phyloP scores from a whole-genome alignment of 2,888 invertebrate genomes.

The Pseudanteris insignis region DNA sequence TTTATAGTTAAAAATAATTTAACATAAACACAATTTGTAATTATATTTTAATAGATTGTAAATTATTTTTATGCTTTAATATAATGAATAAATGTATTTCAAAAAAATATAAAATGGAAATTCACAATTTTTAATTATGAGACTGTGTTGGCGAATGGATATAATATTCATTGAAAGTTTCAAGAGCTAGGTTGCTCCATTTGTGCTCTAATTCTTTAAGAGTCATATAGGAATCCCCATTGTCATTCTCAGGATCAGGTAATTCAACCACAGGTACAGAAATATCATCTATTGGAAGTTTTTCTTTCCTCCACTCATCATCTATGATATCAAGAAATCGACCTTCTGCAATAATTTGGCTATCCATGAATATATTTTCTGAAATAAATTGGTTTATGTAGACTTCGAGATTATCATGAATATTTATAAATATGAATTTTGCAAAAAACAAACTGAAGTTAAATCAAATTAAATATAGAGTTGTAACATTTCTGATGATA shows the following conservation, averaged over 20 bases:
- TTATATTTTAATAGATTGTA: no score
- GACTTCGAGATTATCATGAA: not conserved
- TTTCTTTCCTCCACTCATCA: slow-evolving; percentile 87
- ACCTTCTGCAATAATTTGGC: slow-evolving; percentile 79
- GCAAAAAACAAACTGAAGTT: no score
- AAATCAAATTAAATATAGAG: no score
- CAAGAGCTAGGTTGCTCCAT: slow-evolving; percentile 71
- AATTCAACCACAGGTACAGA: slow-evolving; percentile 85
- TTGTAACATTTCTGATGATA: no score
- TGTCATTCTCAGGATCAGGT: slow-evolving; percentile 92
- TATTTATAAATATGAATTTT: no score
- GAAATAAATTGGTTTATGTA: not conserved
- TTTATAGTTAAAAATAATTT: not conserved
- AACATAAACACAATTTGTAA: no score
- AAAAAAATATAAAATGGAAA: slow-evolving; percentile 1
- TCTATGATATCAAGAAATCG: slow-evolving; percentile 83
- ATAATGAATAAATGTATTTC: no score
- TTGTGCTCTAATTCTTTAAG: slow-evolving; percentile 84
- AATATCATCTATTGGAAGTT: slow-evolving; percentile 85
- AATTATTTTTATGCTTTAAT: no score
- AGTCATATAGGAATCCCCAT: slow-evolving; percentile 89
- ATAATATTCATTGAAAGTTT: slow-evolving; percentile 69
- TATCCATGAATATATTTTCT: slow-evolving; percentile 76
- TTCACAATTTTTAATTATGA: slow-evolving; percentile 51
- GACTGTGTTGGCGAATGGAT: slow-evolving; percentile 64